A percentile compares a stretch with the other conserved stretches of the same genome.
These are phyloP conservation scores for Tetranychus piercei DNA, from an alignment of 2,888 invertebrate species.

Conservation along the genomic window DNA sequence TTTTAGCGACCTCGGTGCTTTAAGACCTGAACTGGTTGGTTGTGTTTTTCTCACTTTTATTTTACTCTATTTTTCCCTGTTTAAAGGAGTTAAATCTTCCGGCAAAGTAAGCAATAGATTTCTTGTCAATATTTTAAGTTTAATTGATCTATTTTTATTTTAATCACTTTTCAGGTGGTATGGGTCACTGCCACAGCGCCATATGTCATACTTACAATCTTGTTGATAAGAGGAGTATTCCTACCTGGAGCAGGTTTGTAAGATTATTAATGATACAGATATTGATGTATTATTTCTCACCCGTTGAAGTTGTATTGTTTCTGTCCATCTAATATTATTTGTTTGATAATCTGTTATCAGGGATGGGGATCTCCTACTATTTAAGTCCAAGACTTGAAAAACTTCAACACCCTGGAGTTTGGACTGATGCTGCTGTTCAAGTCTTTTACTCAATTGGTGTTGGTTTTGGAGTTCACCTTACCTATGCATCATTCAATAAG, in stretches of 20 bases:
- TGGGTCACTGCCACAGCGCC: constrained; percentile 71
- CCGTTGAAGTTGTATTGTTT: too few relatives aligned
- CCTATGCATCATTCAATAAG: constrained; percentile 69
- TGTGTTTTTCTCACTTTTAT: constrained; percentile 54
- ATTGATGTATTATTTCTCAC: too few relatives aligned
- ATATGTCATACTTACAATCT: constrained; percentile 56
- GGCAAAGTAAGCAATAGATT: constrained; percentile 36
- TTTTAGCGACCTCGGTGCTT: constrained; percentile 52
- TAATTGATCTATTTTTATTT: too few relatives aligned
- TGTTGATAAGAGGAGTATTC: constrained; percentile 53
- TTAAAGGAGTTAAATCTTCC: constrained; percentile 65
- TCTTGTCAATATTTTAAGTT: not conserved
- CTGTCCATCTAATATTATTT: too few relatives aligned
- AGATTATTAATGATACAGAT: too few relatives aligned
- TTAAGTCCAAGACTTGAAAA: constrained; percentile 52
- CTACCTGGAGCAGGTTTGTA: constrained; percentile 47
- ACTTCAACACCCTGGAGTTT: constrained; percentile 50
- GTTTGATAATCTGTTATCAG: not conserved
- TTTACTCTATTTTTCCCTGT: constrained; percentile 56
- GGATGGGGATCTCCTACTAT: constrained; percentile 57
- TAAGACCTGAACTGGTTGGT: constrained; percentile 54
- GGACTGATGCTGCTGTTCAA: constrained; percentile 68
- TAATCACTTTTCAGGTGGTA: constrained; percentile 42
- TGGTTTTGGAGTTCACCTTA: constrained; percentile 65
- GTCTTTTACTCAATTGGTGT: constrained; percentile 70